Conservation (phyloP, 2,888 invertebrate genomes). For the Geophilus truncorum region DNA sequence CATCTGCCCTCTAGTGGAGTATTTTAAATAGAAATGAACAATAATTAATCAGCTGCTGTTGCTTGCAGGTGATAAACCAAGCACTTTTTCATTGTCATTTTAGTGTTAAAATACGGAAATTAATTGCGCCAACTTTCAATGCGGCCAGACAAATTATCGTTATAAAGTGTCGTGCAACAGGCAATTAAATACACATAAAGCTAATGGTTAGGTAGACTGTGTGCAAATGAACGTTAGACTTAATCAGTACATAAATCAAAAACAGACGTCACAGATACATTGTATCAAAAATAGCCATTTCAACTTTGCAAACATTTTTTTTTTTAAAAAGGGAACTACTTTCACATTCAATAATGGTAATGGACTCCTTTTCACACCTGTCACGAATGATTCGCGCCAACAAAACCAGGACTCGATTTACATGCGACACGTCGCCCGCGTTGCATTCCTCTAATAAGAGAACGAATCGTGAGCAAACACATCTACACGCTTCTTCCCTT, state of each 20-base stretch:
- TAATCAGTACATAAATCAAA: too few relatives aligned
- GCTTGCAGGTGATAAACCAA: neutral
- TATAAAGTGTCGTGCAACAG: too few relatives aligned
- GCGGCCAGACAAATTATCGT: neutral
- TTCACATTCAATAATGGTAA: neutral
- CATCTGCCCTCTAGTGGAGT: too few relatives aligned
- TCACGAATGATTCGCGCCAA: neutral
- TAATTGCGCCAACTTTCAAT: neutral
- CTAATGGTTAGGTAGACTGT: too few relatives aligned
- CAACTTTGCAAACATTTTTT: too few relatives aligned
- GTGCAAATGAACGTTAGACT: too few relatives aligned
- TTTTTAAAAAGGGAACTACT: neutral
- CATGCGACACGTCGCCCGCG: neutral
- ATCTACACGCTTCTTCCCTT: neutral
- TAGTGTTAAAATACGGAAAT: neutral
- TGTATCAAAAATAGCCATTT: too few relatives aligned
- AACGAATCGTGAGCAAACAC: neutral
- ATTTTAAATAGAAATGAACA: too few relatives aligned
- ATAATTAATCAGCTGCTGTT: neutral
- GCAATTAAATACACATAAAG: too few relatives aligned
- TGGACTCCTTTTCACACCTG: constrained; percentile 20
- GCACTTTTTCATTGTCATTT: neutral
- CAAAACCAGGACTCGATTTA: constrained; percentile 11
- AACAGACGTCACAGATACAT: too few relatives aligned
- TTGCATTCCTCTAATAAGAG: neutral